Evolutionary conservation across 37 sponge, comb jelly and placozoan genomes (phyloP).

Genomic region (Axinella damicornis): DNA sequence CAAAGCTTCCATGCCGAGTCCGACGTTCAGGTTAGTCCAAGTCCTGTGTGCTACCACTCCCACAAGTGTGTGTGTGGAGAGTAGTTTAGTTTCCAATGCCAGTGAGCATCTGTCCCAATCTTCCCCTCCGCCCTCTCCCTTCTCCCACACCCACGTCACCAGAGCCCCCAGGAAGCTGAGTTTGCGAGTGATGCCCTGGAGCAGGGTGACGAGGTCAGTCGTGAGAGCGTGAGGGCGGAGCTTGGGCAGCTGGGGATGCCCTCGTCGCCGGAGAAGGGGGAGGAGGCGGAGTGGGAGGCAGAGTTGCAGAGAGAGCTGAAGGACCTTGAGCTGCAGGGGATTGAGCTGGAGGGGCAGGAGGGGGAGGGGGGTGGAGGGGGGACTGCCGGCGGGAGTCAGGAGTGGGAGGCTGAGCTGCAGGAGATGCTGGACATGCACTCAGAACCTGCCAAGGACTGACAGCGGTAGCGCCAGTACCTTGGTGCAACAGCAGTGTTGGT

Average conservation of each 20-base stretch:
- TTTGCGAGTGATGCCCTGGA: conserved; percentile 89
- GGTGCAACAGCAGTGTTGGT: too few relatives aligned
- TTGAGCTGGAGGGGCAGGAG: conserved; percentile 30
- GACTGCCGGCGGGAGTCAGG: conserved; percentile 37
- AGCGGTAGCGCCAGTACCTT: too few relatives aligned
- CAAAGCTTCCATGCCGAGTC: too few relatives aligned
- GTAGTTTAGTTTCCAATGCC: too few relatives aligned
- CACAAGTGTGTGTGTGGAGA: too few relatives aligned
- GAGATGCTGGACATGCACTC: conserved; percentile 74
- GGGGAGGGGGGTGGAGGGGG: conserved; percentile 48
- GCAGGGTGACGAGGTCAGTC: conserved; percentile 1
- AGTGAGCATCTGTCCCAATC: too few relatives aligned
- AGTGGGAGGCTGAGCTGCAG: conserved; percentile 87
- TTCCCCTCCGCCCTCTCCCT: too few relatives aligned
- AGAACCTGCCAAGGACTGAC: conserved; percentile 3
- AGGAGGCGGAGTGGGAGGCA: conserved; percentile 28
- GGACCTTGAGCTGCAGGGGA: conserved; percentile 54
- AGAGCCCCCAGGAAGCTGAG: conserved; percentile 45
- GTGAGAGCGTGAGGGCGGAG: conserved; percentile 65
- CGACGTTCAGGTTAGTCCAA: too few relatives aligned
- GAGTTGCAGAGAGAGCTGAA: conserved; percentile 44
- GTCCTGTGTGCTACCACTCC: too few relatives aligned
- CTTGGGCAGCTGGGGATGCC: conserved; percentile 77
- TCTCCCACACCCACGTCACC: too few relatives aligned
- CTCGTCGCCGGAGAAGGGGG: conserved; percentile 10